Conservation (phyloP, 2,797 vertebrate genomes). For the Poecilia velifera region DNA sequence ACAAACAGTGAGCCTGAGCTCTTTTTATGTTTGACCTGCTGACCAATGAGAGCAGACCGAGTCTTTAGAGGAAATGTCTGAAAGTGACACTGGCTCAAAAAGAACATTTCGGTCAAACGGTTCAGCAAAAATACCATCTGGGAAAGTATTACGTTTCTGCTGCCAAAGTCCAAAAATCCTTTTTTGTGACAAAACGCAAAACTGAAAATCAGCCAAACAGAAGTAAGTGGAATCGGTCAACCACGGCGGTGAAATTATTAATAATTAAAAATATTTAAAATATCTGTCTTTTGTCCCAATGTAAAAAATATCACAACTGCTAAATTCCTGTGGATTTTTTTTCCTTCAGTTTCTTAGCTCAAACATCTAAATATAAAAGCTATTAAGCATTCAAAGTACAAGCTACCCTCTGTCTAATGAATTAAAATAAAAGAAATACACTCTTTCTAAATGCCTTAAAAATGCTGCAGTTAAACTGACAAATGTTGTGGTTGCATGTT, state of each 20-base stretch:
- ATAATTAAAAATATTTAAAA: neutral
- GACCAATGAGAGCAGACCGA: neutral
- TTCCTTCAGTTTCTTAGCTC: neutral
- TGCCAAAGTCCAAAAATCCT: neutral
- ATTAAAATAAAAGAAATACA: neutral
- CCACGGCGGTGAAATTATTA: neutral
- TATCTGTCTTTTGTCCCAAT: neutral
- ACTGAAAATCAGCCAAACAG: neutral
- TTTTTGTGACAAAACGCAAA: neutral
- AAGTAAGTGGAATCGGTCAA: neutral
- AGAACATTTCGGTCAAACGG: neutral
- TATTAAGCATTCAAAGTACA: neutral
- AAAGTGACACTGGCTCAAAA: neutral
- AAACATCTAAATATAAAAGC: neutral
- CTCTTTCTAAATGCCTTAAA: neutral
- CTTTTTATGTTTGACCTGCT: conserved; percentile 4
- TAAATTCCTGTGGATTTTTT: neutral
- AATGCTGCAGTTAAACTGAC: neutral
- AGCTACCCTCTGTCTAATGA: neutral
- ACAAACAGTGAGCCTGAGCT: neutral
- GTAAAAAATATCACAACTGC: neutral
- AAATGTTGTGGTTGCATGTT: neutral
- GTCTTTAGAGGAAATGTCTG: neutral
- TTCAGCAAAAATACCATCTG: neutral
- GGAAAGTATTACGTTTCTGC: neutral